phyloP scores from a whole-genome alignment of 2,113 vertebrate genomes.

The Nothoprocta perdicaria region DNA sequence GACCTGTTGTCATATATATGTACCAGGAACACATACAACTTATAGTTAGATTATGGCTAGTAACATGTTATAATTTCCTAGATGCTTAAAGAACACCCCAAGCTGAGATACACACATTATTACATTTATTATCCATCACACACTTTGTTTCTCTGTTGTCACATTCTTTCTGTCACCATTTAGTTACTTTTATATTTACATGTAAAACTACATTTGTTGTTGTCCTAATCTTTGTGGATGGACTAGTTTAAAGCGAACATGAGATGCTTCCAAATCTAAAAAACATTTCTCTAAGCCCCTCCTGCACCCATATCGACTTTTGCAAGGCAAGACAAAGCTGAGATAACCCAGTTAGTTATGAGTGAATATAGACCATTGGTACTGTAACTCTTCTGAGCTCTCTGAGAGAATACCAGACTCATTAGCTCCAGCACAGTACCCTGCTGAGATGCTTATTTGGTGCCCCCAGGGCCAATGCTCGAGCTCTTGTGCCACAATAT shows the following conservation, averaged over 20 bases:
- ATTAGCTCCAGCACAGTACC: background rate
- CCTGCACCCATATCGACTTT: background rate
- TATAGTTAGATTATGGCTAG: background rate
- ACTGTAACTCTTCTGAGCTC: background rate
- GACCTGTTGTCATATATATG: background rate
- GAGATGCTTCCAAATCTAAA: background rate
- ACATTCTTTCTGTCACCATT: background rate
- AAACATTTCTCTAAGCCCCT: background rate
- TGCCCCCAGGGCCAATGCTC: background rate
- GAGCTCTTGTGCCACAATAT: background rate
- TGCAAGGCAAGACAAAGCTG: background rate
- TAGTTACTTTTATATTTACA: too few relatives aligned
- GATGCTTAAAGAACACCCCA: background rate
- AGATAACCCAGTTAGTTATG: background rate
- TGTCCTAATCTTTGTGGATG: background rate
- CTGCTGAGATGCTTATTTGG: background rate
- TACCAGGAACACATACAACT: background rate
- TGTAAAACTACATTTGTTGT: background rate
- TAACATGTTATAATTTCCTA: background rate
- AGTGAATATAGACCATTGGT: background rate
- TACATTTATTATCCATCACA: background rate
- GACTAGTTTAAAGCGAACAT: background rate
- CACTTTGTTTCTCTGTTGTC: background rate
- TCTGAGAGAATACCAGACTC: background rate
- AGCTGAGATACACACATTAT: background rate